Base-by-base conservation (phyloP, 2,888 invertebrate genomes). In the Scaptomyza cyrtandrae region DNA sequence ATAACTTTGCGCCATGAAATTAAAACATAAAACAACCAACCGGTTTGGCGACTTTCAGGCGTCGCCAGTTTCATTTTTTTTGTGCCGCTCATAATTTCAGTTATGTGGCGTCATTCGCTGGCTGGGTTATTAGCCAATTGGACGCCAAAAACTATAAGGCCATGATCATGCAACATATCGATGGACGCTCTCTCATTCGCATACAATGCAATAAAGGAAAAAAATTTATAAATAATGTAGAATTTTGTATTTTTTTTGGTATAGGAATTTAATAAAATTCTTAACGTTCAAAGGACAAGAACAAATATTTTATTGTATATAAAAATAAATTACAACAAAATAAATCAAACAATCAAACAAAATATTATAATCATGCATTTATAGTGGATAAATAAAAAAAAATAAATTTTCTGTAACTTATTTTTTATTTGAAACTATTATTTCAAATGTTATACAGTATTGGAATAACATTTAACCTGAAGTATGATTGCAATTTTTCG, bases 91-190 rank as follows among this genome's bases (percentile, higher is more conserved):
- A 46, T 46, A 54, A 33, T 56, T 64, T 62, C 46, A 65, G 3
- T 66, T 49, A 41, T 11, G 24, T 53, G 63, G 48, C 72, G 44
- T 46, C 45, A 19, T 16, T 37, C 14, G 57, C 53, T 52, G 57
- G 57, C 67, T 41, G 44, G 53, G 78, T 83, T 78, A 79, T 86
- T 88, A 86, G 85, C 53, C 84, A 86, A 88, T 84, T 88, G 87
- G 84, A 71, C 79, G 79, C 77, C 84, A 63, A 37, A 71, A 81
- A 68, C 81, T 81, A 75, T 73, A 57, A 50, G 29, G 14, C 14
- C 2, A 52, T 39, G 35, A 33, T 10, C 33, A 41, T 45, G 35
- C 45, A n/a, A 19, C 44, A 14, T 37, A 11, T n/a, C 37, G 2
- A 37, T 57, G 39, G 16, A 14, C 9, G 13, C 57, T 48, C 39